phyloP scores from a whole-genome alignment of 1,140 invertebrate species.

The Bombus pyrosoma region DNA sequence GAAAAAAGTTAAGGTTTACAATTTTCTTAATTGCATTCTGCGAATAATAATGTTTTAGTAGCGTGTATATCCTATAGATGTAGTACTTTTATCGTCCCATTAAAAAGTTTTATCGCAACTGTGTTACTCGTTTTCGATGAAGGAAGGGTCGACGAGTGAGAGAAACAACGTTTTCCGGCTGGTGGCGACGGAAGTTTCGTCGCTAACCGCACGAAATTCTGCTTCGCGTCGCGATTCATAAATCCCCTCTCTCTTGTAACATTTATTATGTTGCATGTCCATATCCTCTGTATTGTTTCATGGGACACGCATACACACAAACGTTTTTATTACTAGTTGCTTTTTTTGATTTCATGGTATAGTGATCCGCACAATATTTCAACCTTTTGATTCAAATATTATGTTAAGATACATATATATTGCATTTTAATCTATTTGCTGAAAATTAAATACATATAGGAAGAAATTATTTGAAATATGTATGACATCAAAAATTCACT shows the following conservation, averaged over 20 bases:
- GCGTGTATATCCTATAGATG: neutral
- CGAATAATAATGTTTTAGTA: neutral
- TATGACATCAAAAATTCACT: no score
- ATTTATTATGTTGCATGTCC: conserved; percentile 23
- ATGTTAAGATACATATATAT: neutral
- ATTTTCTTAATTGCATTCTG: neutral
- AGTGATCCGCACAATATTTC: neutral
- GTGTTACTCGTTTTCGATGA: conserved; percentile 19
- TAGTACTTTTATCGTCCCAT: conserved; percentile 5
- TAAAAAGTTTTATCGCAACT: conserved; percentile 20
- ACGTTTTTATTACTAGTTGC: neutral
- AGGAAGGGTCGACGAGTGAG: conserved; percentile 5
- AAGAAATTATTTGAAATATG: no score
- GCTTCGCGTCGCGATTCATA: conserved; percentile 33
- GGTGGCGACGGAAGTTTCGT: conserved; percentile 30
- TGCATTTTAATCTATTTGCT: no score
- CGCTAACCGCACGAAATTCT: conserved; percentile 31
- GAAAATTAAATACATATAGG: no score
- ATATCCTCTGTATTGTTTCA: neutral
- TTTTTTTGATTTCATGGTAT: neutral
- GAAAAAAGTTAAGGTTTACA: no score
- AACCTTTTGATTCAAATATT: neutral
- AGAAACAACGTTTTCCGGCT: conserved; percentile 1
- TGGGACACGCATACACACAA: no score
- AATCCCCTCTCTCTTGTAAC: conserved; percentile 2